These are phyloP conservation scores for Ostrea denselamellosa DNA, from an alignment of 1,140 invertebrate genomes.

Conservation along the genomic window DNA sequence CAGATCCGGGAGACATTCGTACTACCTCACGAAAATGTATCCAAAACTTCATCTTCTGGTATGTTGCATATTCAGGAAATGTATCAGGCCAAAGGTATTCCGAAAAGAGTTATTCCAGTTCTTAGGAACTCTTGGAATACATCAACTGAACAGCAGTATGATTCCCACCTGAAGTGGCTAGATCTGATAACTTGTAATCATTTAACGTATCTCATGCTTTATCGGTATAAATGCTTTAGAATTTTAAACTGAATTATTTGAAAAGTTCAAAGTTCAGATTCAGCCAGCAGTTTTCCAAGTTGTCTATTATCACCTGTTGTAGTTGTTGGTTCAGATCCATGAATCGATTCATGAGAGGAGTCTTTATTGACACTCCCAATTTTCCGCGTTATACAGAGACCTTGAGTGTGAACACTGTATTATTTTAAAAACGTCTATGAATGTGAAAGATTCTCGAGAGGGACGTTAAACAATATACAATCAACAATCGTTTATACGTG, in stretches of 20 bases:
- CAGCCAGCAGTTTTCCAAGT: constrained; percentile 16
- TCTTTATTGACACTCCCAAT: neutral
- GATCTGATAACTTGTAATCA: neutral
- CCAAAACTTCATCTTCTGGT: constrained; percentile 24
- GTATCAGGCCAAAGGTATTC: constrained; percentile 17
- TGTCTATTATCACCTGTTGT: neutral
- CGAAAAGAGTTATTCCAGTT: constrained; percentile 4
- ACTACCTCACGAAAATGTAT: neutral
- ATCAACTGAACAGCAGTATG: constrained; percentile 23
- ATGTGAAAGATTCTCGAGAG: neutral
- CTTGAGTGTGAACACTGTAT: too few relatives aligned
- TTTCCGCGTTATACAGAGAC: neutral
- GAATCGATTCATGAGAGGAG: constrained; percentile 3
- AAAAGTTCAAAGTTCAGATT: neutral
- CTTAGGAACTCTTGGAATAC: constrained; percentile 28
- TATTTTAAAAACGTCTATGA: neutral
- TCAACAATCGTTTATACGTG: too few relatives aligned
- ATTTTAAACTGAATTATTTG: neutral
- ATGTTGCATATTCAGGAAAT: constrained; percentile 6
- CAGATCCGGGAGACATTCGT: neutral
- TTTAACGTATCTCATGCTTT: neutral
- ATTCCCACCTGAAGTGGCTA: constrained; percentile 4
- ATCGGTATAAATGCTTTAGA: neutral
- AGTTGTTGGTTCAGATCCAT: neutral
- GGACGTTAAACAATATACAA: neutral